Percentiles rank a stretch among this genome's conserved stretches.
Conservation (phyloP, 2,888 invertebrate species). For the Nemotelus nigrinus region DNA sequence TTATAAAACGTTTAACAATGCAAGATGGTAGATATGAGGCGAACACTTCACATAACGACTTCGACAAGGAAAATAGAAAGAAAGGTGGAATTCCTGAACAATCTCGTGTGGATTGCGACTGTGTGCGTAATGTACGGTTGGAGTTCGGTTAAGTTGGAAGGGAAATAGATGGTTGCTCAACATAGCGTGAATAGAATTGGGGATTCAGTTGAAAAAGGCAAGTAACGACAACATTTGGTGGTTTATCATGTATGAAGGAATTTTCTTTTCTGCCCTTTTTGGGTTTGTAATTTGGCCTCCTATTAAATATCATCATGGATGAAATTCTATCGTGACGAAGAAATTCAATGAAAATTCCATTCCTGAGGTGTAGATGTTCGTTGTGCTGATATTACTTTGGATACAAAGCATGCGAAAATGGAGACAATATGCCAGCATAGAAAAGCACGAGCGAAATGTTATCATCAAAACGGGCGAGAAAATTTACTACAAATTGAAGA, state of each 20-base stretch:
- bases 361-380: background rate
- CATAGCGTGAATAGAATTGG: background rate
- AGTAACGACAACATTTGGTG: conserved; percentile 20
- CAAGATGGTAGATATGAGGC: conserved; percentile 49
- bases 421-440: conserved; percentile 22
- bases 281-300: conserved; percentile 30
- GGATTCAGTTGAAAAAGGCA: conserved; percentile 8
- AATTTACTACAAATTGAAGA: no score
- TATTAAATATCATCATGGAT: conserved; percentile 35
- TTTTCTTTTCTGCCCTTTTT: conserved; percentile 42
- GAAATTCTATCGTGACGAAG: conserved; percentile 39
- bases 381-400: conserved; percentile 5
- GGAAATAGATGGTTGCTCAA: background rate
- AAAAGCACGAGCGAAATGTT: no score
- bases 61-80: conserved; percentile 33
- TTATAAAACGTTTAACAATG: conserved; percentile 52
- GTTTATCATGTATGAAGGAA: conserved; percentile 48
- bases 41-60: conserved; percentile 48
- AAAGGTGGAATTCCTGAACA: conserved; percentile 30
- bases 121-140: background rate
- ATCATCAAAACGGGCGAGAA: no score
- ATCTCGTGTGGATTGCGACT: background rate
- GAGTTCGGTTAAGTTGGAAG: background rate
- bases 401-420: conserved; percentile 24
- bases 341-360: conserved; percentile 37